These are phyloP conservation scores for Margarornis squamiger DNA, from an alignment of 2,797 vertebrate species.

Conservation along the genomic window DNA sequence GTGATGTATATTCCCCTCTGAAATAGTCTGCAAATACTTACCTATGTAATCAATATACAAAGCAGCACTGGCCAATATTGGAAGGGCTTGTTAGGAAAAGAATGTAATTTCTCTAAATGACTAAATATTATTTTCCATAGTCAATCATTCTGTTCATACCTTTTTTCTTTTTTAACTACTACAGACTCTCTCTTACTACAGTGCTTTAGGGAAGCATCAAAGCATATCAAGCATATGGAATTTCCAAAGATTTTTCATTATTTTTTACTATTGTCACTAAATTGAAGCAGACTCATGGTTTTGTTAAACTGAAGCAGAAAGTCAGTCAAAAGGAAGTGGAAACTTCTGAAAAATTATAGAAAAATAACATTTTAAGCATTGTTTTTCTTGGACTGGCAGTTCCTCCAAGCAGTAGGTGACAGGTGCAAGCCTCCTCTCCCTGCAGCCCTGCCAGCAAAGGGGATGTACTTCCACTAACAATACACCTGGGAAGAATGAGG, in stretches of 20 bases:
- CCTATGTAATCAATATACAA: not conserved
- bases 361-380: rapidly evolving
- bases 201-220: not conserved
- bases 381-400: not conserved
- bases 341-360: not conserved
- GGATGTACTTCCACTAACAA: not conserved
- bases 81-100: not conserved
- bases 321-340: not conserved
- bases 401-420: not conserved
- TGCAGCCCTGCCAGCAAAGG: no score
- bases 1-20: not conserved
- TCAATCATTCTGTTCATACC: not conserved
- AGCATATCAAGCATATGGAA: not conserved
- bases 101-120: not conserved
- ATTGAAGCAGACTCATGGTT: not conserved
- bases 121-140: not conserved
- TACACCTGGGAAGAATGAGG: not conserved
- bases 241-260: not conserved
- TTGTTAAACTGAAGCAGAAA: not conserved
- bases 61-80: no score
- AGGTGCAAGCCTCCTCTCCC: rapidly evolving
- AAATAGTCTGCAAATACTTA: not conserved
- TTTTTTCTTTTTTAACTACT: not conserved
- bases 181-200: not conserved
- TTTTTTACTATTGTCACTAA: not conserved